A percentile compares a stretch with the other conserved stretches of the same genome.
phyloP scores from a whole-genome alignment of 2,888 invertebrate species.

The Megaustenia siamemsis region DNA sequence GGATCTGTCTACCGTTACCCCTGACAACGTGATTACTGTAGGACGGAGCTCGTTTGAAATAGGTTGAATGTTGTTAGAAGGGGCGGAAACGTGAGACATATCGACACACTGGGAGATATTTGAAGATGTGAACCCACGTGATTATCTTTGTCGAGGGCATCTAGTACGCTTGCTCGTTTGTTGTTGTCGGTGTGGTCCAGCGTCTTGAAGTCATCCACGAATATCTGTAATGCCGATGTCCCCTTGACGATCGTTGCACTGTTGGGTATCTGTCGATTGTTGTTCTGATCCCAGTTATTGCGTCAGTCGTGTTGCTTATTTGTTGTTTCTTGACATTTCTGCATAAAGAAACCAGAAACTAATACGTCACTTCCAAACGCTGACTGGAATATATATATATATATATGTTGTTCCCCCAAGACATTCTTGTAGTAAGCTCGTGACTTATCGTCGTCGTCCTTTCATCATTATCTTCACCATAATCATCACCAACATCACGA shows the following conservation, averaged over 20 bases:
- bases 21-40: too few relatives aligned
- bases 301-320: slow-evolving; percentile 12
- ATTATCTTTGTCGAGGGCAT: slow-evolving; percentile 18
- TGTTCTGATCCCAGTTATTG: not conserved
- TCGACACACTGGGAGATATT: not conserved
- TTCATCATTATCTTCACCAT: too few relatives aligned
- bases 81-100: not conserved
- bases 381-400: too few relatives aligned
- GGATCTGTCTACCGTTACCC: too few relatives aligned
- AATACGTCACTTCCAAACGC: too few relatives aligned
- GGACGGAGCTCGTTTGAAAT: too few relatives aligned
- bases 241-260: slow-evolving; percentile 4
- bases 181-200: not conserved
- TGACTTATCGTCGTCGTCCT: too few relatives aligned
- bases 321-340: not conserved
- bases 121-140: slow-evolving; percentile 16
- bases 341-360: too few relatives aligned
- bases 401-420: too few relatives aligned
- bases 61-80: too few relatives aligned
- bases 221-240: slow-evolving; percentile 12
- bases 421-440: too few relatives aligned
- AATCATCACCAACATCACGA: too few relatives aligned
- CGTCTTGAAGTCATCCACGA: slow-evolving; percentile 14
- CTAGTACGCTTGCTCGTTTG: slow-evolving; percentile 14
- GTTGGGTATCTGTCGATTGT: slow-evolving; percentile 2